Evolutionary conservation across 2,888 invertebrate species (phyloP).

Genomic region (Stenichneumon culpator): DNA sequence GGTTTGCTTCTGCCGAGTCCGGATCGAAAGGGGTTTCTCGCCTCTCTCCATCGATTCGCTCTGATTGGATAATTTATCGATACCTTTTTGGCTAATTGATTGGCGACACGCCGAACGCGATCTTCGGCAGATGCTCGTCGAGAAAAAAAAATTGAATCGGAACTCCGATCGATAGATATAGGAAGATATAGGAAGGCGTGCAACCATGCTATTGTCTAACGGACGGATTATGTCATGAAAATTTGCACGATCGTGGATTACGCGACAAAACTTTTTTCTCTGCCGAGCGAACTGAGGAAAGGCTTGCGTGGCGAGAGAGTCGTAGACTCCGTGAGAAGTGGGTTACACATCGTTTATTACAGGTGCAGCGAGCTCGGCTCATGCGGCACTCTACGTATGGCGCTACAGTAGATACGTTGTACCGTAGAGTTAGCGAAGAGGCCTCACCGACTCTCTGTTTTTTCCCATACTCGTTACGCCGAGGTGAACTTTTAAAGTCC

Average conservation of each 20-base stretch:
- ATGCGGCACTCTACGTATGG: conserved; percentile 45
- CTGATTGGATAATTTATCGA: conserved; percentile 83
- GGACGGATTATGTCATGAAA: conserved; percentile 47
- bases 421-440: conserved; percentile 67
- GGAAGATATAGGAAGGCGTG: neutral
- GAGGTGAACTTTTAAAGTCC: conserved; percentile 54
- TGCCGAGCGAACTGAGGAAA: conserved; percentile 48
- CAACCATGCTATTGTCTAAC: conserved; percentile 4
- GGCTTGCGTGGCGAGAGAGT: conserved; percentile 68
- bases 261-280: conserved; percentile 56
- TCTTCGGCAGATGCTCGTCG: conserved; percentile 52
- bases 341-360: conserved; percentile 74
- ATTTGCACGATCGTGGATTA: conserved; percentile 42
- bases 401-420: conserved; percentile 49
- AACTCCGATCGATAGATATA: neutral
- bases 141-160: neutral
- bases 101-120: conserved; percentile 57
- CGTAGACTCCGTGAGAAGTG: conserved; percentile 74
- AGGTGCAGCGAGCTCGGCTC: conserved; percentile 52
- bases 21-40: conserved; percentile 74
- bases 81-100: conserved; percentile 70
- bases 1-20: conserved; percentile 57
- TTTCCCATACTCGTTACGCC: conserved; percentile 52
- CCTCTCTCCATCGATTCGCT: conserved; percentile 73
- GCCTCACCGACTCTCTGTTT: conserved; percentile 5